Evolutionary conservation across 2,888 invertebrate species (phyloP).

Genomic region (Augiades crinisus): DNA sequence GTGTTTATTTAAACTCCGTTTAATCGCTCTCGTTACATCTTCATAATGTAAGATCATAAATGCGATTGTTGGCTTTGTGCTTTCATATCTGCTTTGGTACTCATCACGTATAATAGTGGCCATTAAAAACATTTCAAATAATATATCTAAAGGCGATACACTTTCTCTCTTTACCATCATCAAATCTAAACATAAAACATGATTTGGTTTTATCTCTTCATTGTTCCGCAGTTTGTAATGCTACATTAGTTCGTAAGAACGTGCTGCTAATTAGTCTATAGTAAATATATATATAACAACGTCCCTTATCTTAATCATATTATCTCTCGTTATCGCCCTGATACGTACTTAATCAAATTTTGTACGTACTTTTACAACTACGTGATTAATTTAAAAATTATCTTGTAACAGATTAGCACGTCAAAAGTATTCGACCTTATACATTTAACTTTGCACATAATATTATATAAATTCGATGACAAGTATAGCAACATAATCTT

Average conservation of each 20-base stretch:
- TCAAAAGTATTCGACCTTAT: neutral
- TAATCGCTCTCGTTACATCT: constrained; percentile 5
- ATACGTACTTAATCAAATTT: neutral
- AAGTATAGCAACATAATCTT: too few relatives aligned
- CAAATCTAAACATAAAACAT: too few relatives aligned
- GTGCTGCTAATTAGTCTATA: constrained; percentile 5
- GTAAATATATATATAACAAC: too few relatives aligned
- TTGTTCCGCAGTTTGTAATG: too few relatives aligned
- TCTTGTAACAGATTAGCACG: neutral
- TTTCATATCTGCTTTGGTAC: neutral
- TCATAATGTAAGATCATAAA: constrained; percentile 4
- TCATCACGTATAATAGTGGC: neutral
- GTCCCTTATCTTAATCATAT: constrained; percentile 8
- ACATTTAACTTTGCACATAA: neutral
- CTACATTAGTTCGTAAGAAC: too few relatives aligned
- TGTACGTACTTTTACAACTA: neutral
- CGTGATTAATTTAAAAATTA: neutral
- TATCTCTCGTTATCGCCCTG: constrained; percentile 13
- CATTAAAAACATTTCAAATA: too few relatives aligned
- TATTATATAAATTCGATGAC: too few relatives aligned
- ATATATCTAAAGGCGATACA: too few relatives aligned
- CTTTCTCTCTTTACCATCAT: too few relatives aligned
- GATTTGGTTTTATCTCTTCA: too few relatives aligned
- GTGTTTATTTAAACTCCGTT: constrained; percentile 15
- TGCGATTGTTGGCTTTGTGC: neutral